Conservation (phyloP, 2,113 vertebrate genomes). For the Eleginops maclovinus region DNA sequence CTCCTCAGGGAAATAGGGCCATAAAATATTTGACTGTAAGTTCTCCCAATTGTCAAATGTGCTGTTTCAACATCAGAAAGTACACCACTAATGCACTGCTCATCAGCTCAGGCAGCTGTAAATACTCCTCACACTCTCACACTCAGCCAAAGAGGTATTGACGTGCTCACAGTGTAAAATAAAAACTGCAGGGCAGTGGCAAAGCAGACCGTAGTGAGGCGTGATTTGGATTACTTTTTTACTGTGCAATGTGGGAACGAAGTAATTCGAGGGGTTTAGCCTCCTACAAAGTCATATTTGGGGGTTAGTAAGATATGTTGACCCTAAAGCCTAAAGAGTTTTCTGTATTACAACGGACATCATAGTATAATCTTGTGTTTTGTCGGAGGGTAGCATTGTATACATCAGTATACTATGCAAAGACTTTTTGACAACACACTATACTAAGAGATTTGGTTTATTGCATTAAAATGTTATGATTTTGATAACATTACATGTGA, state of each 20-base stretch:
- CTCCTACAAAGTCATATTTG: too few relatives aligned
- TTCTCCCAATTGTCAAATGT: conserved; percentile 30
- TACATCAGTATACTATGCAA: too few relatives aligned
- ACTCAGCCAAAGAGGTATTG: neutral
- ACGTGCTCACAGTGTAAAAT: neutral
- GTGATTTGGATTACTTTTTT: conserved; percentile 27
- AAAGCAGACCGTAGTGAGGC: conserved; percentile 7
- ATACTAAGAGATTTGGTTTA: too few relatives aligned
- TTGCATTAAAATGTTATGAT: too few relatives aligned
- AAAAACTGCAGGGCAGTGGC: conserved; percentile 11
- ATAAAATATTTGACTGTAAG: conserved; percentile 38
- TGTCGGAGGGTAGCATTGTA: too few relatives aligned
- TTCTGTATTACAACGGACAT: too few relatives aligned
- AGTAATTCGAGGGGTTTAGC: neutral
- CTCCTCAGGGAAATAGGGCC: conserved; percentile 3
- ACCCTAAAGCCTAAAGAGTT: too few relatives aligned
- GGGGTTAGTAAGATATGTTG: too few relatives aligned
- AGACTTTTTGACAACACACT: too few relatives aligned
- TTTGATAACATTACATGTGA: too few relatives aligned
- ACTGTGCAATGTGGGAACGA: conserved; percentile 6
- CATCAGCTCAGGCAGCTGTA: conserved; percentile 45
- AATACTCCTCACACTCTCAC: conserved; percentile 21
- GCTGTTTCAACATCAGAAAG: conserved; percentile 38
- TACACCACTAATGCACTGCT: conserved; percentile 16
- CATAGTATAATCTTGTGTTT: too few relatives aligned